Conservation (phyloP, 2,797 vertebrate species). For the Enteromius treurensis region DNA sequence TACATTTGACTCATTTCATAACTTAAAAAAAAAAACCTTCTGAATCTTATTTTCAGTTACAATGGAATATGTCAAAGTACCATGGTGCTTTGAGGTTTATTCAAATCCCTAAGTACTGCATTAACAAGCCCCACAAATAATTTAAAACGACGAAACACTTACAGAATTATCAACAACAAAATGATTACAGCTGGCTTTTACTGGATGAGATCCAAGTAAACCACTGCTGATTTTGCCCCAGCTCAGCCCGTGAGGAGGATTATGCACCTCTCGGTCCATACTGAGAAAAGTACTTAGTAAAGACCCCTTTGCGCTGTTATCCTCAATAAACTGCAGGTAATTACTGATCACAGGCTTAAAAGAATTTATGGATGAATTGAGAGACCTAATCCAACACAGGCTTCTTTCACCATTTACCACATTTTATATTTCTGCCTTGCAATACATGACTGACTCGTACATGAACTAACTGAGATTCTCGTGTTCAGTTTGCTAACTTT, state of each 20-base stretch:
- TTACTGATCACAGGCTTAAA: neutral
- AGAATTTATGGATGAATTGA: neutral
- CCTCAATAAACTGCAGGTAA: conserved; percentile 16
- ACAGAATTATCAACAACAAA: neutral
- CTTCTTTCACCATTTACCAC: neutral
- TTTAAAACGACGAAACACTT: neutral
- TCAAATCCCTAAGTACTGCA: neutral
- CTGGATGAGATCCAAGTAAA: conserved; percentile 15
- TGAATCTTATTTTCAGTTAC: neutral
- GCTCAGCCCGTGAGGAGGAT: conserved; percentile 6
- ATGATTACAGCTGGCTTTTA: neutral
- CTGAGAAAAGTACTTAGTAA: conserved; percentile 14
- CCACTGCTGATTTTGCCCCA: neutral
- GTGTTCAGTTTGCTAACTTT: neutral
- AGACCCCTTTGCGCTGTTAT: conserved; percentile 1
- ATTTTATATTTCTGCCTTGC: neutral
- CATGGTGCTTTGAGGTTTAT: neutral
- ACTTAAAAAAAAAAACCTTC: no score
- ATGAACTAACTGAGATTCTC: neutral
- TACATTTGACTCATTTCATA: no score
- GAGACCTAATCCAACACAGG: neutral
- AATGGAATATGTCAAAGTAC: neutral
- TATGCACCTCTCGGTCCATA: neutral
- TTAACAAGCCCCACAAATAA: neutral
- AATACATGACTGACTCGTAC: neutral